phyloP scores from a whole-genome alignment of 2,113 vertebrate genomes.

The Seriola quinqueradiata region DNA sequence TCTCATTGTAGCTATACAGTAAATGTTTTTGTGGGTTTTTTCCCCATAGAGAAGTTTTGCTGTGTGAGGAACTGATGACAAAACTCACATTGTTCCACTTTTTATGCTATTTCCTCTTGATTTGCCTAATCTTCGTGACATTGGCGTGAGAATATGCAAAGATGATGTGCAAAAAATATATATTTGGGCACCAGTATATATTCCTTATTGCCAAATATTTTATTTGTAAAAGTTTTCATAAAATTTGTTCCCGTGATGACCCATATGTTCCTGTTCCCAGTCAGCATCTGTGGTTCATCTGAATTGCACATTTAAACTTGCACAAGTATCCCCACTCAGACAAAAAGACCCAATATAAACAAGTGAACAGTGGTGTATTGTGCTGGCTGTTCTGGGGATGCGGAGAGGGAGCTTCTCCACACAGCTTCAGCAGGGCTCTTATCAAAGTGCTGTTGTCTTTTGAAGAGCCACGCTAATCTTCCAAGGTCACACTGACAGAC shows the following conservation, averaged over 20 bases:
- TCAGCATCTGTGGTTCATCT: slow-evolving; percentile 1
- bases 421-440: slow-evolving; percentile 34
- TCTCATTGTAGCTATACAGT: no score
- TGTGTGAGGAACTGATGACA: no score
- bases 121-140: no score
- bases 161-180: no score
- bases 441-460: slow-evolving; percentile 61
- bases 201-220: background rate
- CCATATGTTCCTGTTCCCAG: background rate
- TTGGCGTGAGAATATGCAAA: no score
- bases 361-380: slow-evolving; percentile 51
- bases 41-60: no score
- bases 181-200: no score
- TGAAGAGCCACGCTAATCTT: slow-evolving; percentile 30
- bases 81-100: background rate
- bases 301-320: background rate
- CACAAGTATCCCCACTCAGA: slow-evolving; percentile 18
- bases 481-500: slow-evolving; percentile 44
- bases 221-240: background rate
- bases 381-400: slow-evolving; percentile 1
- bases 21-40: no score
- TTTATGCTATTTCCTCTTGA: background rate
- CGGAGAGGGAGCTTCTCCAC: slow-evolving; percentile 14
- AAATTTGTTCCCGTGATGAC: no score
- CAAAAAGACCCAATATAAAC: slow-evolving; percentile 13